These are phyloP conservation scores for Ectemnius continuus DNA, from an alignment of 2,888 invertebrate genomes.

Conservation along the genomic window DNA sequence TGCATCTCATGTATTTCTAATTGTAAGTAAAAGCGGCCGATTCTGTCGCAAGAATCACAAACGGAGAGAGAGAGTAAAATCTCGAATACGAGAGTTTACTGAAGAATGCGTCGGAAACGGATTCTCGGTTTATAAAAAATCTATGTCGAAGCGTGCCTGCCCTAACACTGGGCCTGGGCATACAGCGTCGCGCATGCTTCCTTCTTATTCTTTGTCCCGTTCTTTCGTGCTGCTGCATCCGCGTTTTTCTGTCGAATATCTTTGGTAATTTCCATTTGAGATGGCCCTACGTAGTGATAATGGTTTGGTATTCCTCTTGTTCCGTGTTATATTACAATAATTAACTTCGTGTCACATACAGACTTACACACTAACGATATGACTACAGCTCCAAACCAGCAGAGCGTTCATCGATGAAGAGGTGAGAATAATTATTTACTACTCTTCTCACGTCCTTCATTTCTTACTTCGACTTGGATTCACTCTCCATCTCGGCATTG, in stretches of 20 bases:
- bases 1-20: constrained; percentile 7
- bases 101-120: constrained; percentile 66
- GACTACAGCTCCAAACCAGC: constrained; percentile 77
- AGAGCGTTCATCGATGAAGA: constrained; percentile 74
- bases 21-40: constrained; percentile 44
- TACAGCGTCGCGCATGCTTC: constrained; percentile 56
- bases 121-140: constrained; percentile 73
- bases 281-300: constrained; percentile 72
- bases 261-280: constrained; percentile 41
- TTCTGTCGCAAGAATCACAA: constrained; percentile 48
- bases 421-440: constrained; percentile 72
- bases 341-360: constrained; percentile 76
- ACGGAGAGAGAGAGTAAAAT: constrained; percentile 55
- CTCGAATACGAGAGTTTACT: constrained; percentile 64
- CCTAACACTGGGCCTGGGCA: constrained; percentile 69
- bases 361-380: constrained; percentile 76
- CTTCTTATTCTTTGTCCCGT: constrained; percentile 44
- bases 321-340: constrained; percentile 75
- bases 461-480: constrained; percentile 26
- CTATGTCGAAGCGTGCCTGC: constrained; percentile 71
- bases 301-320: constrained; percentile 39
- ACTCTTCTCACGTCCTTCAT: constrained; percentile 55
- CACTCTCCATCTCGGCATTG: constrained; percentile 10
- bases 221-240: constrained; percentile 25
- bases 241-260: constrained; percentile 20